Evolutionary conservation across 2,797 vertebrate species (phyloP).

Genomic region (Sebastes itinus): DNA sequence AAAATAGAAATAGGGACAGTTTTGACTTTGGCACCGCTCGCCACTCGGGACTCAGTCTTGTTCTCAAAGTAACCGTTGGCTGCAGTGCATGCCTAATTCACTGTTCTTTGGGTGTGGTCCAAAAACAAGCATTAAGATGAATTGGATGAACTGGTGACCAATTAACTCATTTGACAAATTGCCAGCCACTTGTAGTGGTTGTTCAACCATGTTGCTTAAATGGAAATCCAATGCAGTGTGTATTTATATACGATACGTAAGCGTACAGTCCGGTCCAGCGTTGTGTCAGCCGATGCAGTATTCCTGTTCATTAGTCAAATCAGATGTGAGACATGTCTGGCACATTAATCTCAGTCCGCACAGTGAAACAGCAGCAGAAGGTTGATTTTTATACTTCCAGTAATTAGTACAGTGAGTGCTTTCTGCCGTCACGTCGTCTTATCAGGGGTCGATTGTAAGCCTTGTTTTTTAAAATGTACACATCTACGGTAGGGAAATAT

Average conservation of each 20-base stretch:
- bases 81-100: constrained; percentile 51
- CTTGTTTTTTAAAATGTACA: not conserved
- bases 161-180: constrained; percentile 82
- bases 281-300: constrained; percentile 46
- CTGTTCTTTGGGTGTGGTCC: constrained; percentile 76
- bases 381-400: constrained; percentile 38
- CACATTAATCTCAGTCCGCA: constrained; percentile 58
- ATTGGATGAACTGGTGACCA: constrained; percentile 80
- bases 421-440: constrained; percentile 5
- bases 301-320: constrained; percentile 69
- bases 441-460: not conserved
- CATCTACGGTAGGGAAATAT: not conserved
- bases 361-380: constrained; percentile 34
- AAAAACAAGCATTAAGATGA: constrained; percentile 76
- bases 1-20: constrained; percentile 30
- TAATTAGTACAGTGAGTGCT: constrained; percentile 32
- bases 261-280: constrained; percentile 33
- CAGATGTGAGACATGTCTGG: constrained; percentile 49
- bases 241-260: constrained; percentile 66
- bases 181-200: constrained; percentile 72
- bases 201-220: constrained; percentile 76
- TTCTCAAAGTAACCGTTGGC: constrained; percentile 54
- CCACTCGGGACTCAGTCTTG: constrained; percentile 22
- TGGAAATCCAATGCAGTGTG: constrained; percentile 76
- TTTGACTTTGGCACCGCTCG: constrained; percentile 32